Conservation (phyloP, 1,140 invertebrate genomes). For the Belonocnema kinseyi region DNA sequence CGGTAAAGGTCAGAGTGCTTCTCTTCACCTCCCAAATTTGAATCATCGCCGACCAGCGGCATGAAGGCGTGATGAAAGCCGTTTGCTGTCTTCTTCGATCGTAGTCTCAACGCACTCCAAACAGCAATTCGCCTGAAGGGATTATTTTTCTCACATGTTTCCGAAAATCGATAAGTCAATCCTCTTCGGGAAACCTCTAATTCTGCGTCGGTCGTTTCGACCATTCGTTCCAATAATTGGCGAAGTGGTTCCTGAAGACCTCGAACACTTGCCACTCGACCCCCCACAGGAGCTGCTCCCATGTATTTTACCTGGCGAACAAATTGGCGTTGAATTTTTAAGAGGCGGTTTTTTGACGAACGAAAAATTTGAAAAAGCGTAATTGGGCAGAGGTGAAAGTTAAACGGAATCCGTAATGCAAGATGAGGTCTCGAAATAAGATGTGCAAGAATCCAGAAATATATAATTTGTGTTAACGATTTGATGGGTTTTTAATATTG, state of each 20-base stretch:
- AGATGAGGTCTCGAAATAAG: too few relatives aligned
- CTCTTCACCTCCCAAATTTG: constrained; percentile 58
- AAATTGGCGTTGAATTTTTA: background rate
- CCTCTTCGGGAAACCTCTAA: constrained; percentile 70
- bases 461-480: too few relatives aligned
- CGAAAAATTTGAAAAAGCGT: too few relatives aligned
- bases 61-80: constrained; percentile 84
- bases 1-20: constrained; percentile 71
- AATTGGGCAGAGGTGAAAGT: too few relatives aligned
- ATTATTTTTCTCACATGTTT: constrained; percentile 68
- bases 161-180: constrained; percentile 66
- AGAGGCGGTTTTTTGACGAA: too few relatives aligned
- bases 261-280: constrained; percentile 87
- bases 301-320: constrained; percentile 84
- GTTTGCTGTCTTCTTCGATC: constrained; percentile 54
- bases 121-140: constrained; percentile 93
- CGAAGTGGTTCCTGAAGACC: constrained; percentile 88
- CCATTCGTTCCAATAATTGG: constrained; percentile 77
- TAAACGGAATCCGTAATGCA: too few relatives aligned
- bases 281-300: constrained; percentile 85
- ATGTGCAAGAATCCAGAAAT: too few relatives aligned
- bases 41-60: constrained; percentile 87
- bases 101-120: constrained; percentile 81
- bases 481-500: too few relatives aligned
- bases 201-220: constrained; percentile 62